Conservation (phyloP, 2,797 vertebrate genomes). For the Myripristis murdjan region DNA sequence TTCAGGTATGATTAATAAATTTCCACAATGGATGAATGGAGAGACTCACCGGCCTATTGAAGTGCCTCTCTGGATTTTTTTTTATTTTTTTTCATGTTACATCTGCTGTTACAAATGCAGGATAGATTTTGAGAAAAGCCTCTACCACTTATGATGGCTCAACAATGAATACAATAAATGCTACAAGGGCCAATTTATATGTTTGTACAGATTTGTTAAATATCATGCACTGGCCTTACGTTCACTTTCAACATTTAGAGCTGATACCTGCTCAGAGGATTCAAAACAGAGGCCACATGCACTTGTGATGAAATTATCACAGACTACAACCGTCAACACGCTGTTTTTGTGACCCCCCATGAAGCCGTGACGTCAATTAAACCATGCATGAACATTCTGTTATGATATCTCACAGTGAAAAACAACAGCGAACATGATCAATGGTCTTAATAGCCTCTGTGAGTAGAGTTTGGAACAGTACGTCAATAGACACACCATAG, state of each 20-base stretch:
- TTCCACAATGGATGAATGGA: neutral
- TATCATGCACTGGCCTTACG: too few species aligned
- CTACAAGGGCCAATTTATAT: too few species aligned
- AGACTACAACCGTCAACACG: slow-evolving; percentile 57
- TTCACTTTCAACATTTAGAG: neutral
- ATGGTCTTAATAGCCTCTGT: slow-evolving; percentile 57
- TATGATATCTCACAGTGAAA: slow-evolving; percentile 66
- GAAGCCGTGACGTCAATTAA: slow-evolving; percentile 36
- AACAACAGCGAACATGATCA: slow-evolving; percentile 63
- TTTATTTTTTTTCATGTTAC: too few species aligned
- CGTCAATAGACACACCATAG: slow-evolving; percentile 66
- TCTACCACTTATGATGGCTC: too few species aligned
- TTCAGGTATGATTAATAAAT: slow-evolving; percentile 2
- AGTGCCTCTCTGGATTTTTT: neutral
- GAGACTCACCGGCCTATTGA: neutral
- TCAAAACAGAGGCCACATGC: slow-evolving; percentile 13
- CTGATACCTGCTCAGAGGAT: neutral
- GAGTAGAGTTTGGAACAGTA: slow-evolving; percentile 55
- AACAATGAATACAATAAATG: too few species aligned
- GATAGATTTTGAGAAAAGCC: too few species aligned
- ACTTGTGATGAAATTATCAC: slow-evolving; percentile 36
- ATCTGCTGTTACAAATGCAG: too few species aligned
- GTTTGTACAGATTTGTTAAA: too few species aligned
- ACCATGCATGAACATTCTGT: slow-evolving; percentile 56
- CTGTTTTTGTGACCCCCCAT: slow-evolving; percentile 46